Evolutionary conservation across 2,888 invertebrate genomes (phyloP), one percentile per base, ranked within the genome.

Genomic region (Calliphora vomitoria): DNA sequence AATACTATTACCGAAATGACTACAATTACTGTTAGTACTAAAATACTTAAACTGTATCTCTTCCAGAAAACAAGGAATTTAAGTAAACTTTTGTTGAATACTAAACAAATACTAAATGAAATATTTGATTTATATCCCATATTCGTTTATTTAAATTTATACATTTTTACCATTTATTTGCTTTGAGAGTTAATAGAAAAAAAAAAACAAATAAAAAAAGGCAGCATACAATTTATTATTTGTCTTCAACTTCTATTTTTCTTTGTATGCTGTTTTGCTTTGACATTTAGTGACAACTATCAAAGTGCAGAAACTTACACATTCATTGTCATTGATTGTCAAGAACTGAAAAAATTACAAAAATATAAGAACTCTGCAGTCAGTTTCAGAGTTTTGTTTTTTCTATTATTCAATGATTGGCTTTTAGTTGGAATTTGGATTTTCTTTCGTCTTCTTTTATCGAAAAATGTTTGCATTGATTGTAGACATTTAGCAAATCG

Each of bases 201-300:
- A 4, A 11, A 25, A 62, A 38, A 4, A 4, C 4, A 81, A 62
- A 69, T 13, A 60, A 20, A 35, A 31, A 44, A 13, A 72, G 58
- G 11, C 13, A 64, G 18, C 44, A 38, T n/a, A 47, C 55, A 64
- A 44, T 62, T 74, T 79, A 69, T 62, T 86, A 86, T 74, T 86
- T 82, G 74, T 86, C 82, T 82, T 82, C 74, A 66, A 78, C 82
- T 79, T 50, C 69, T 47, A n/a, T 69, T 50, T 50, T 47, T 64
- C 76, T 71, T 80, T 83, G 74, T 71, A 72, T 78, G 55, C 41
- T 53, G n/a, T 79, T 78, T 87, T 68, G 72, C 84, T 87, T 82
- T 87, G 84, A 87, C 87, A 87, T 84, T 84, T 78, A 87, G 76
- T 87, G 87, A 87, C 87, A 87, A 81, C 84, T 78, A 82, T 87